A percentile compares a stretch with the other conserved stretches of the same genome.
phyloP scores from a whole-genome alignment of 2,888 invertebrate genomes.

The Papilio protenor region DNA sequence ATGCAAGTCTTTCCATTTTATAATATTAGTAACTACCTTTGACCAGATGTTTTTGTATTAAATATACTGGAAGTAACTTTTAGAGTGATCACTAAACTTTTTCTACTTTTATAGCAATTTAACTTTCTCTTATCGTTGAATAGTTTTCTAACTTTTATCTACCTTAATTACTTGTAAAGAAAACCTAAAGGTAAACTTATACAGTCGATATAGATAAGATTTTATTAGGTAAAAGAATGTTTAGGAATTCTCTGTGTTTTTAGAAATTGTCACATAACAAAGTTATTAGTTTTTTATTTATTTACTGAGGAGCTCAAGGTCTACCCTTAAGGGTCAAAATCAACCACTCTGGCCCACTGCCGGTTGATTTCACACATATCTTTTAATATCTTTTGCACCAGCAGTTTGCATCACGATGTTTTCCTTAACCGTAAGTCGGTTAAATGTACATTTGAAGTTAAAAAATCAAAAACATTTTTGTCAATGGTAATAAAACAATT shows the following conservation, averaged over 20 bases:
- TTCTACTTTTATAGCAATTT: constrained; percentile 16
- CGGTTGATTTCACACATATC: no score
- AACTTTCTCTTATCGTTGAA: constrained; percentile 24
- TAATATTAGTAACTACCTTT: no score
- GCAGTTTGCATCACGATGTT: no score
- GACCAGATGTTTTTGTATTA: neutral
- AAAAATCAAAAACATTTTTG: no score
- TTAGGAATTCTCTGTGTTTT: neutral
- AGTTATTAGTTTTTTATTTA: no score
- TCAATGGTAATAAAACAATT: neutral
- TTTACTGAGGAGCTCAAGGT: no score
- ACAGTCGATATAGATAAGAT: constrained; percentile 15
- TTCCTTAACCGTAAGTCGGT: no score
- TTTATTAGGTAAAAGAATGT: neutral
- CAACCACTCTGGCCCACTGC: no score
- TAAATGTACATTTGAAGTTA: no score
- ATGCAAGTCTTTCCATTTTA: no score
- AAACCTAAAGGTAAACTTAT: constrained; percentile 10
- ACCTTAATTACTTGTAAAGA: constrained; percentile 16
- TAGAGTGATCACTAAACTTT: neutral
- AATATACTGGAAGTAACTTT: neutral
- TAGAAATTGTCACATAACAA: neutral
- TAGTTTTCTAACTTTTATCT: constrained; percentile 14
- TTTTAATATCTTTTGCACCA: no score
- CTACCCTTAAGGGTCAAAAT: no score